Conservation (phyloP, 2,888 invertebrate species). For the Rotaria magnacalcarata region DNA sequence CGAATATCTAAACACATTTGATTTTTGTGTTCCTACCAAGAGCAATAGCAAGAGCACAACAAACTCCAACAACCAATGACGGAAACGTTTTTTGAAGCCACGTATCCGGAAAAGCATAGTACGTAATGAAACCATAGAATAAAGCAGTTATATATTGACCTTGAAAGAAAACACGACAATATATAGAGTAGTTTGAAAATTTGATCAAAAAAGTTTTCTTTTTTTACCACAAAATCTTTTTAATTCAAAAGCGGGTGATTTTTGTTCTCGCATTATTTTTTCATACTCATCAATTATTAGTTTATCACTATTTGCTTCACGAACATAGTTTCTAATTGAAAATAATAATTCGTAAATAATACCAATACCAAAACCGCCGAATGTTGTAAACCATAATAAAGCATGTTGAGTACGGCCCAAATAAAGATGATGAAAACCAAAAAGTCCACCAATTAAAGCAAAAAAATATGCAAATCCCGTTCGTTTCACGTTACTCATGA, state of each 20-base stretch:
- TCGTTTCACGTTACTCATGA: constrained; percentile 57
- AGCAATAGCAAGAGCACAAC: constrained; percentile 70
- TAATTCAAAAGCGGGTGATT: constrained; percentile 49
- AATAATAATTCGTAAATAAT: constrained; percentile 77
- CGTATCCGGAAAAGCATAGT: constrained; percentile 46
- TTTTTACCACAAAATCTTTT: constrained; percentile 36
- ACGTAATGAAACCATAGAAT: constrained; percentile 36
- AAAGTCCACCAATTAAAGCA: constrained; percentile 81
- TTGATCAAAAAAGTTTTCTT: too few relatives aligned
- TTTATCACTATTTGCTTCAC: constrained; percentile 63
- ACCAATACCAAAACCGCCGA: constrained; percentile 76
- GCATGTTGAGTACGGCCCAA: constrained; percentile 81
- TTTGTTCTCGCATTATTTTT: constrained; percentile 16
- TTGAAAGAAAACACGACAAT: neutral
- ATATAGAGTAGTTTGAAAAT: neutral
- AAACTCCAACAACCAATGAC: constrained; percentile 48
- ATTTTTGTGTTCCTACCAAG: neutral
- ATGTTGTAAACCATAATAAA: constrained; percentile 79
- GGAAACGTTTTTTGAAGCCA: constrained; percentile 47
- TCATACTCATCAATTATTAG: constrained; percentile 2
- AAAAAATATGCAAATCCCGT: constrained; percentile 71
- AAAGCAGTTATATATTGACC: constrained; percentile 48
- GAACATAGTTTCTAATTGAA: constrained; percentile 77
- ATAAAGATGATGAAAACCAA: constrained; percentile 86
- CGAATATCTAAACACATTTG: neutral